phyloP scores from a whole-genome alignment of 2,797 vertebrate genomes.

The Leptoclinus maculatus region DNA sequence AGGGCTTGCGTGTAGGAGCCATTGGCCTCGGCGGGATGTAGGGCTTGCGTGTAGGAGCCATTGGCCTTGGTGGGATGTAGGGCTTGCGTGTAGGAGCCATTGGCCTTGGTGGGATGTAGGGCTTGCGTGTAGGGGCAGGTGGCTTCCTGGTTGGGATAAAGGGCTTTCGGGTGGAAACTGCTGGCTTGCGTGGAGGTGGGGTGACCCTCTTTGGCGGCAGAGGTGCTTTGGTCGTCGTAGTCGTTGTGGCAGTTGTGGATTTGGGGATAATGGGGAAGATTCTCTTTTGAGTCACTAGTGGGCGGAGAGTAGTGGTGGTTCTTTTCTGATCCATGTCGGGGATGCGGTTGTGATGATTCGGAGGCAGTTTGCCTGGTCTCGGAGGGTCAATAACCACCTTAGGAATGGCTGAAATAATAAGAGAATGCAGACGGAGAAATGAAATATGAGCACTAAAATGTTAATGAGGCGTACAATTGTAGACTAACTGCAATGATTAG shows the following conservation, averaged over 20 bases:
- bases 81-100: conserved; percentile 64
- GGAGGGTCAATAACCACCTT: conserved; percentile 88
- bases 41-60: conserved; percentile 57
- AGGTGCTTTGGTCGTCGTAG: conserved; percentile 57
- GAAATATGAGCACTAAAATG: conserved; percentile 60
- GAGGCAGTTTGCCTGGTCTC: conserved; percentile 77
- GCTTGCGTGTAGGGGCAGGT: conserved; percentile 59
- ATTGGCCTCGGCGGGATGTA: conserved; percentile 60
- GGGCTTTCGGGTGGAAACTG: conserved; percentile 74
- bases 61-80: conserved; percentile 60
- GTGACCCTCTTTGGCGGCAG: conserved; percentile 64
- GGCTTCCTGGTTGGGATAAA: conserved; percentile 71
- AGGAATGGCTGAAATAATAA: conserved; percentile 85
- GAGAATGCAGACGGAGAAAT: conserved; percentile 60
- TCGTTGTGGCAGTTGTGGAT: conserved; percentile 48
- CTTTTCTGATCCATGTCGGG: conserved; percentile 83
- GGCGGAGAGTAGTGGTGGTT: conserved; percentile 76
- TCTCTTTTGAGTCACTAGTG: conserved; percentile 72
- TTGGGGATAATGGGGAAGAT: conserved; percentile 59
- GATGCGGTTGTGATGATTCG: conserved; percentile 85
- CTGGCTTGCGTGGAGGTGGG: conserved; percentile 69
- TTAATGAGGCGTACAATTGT: conserved; percentile 65
- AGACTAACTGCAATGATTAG: conserved; percentile 58
- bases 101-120: conserved; percentile 60
- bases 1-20: conserved; percentile 60